phyloP scores from a whole-genome alignment of 37 sponge, comb jelly and placozoan genomes.

The Geodia barretti region DNA sequence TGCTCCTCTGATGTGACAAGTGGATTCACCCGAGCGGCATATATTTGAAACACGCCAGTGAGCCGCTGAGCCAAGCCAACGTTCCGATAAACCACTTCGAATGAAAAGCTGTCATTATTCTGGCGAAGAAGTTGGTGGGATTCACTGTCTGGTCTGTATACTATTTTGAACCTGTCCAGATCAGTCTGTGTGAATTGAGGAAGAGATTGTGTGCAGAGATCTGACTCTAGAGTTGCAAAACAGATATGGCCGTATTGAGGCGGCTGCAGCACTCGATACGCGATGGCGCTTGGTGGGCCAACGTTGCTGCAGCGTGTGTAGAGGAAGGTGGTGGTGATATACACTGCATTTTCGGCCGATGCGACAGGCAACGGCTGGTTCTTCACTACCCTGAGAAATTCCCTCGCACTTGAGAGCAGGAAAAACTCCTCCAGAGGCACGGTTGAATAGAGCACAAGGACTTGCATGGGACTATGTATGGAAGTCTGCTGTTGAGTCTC shows the following conservation, averaged over 20 bases:
- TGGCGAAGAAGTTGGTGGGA: too few relatives aligned
- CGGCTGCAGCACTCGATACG: slow-evolving; percentile 1
- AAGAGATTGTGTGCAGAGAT: slow-evolving; percentile 8
- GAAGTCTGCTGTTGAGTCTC: background rate
- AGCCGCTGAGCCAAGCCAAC: background rate
- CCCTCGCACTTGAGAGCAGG: background rate
- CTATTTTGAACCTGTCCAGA: background rate
- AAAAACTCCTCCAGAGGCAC: background rate
- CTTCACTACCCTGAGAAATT: background rate
- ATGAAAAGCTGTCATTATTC: slow-evolving; percentile 22
- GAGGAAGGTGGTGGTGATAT: slow-evolving; percentile 29
- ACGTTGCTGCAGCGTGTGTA: background rate
- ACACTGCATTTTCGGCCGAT: background rate
- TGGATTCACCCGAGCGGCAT: background rate
- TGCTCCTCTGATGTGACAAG: background rate
- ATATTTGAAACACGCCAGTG: background rate
- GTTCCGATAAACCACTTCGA: background rate
- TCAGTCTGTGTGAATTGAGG: slow-evolving; percentile 39
- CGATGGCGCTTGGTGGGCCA: background rate
- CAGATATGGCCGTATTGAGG: slow-evolving; percentile 36
- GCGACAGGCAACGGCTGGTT: slow-evolving; percentile 42
- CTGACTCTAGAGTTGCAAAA: background rate
- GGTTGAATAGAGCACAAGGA: background rate
- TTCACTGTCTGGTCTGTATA: slow-evolving; percentile 13
- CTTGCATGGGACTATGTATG: background rate